These are phyloP conservation scores for Macaria notata DNA, from an alignment of 2,888 invertebrate genomes.

Conservation along the genomic window DNA sequence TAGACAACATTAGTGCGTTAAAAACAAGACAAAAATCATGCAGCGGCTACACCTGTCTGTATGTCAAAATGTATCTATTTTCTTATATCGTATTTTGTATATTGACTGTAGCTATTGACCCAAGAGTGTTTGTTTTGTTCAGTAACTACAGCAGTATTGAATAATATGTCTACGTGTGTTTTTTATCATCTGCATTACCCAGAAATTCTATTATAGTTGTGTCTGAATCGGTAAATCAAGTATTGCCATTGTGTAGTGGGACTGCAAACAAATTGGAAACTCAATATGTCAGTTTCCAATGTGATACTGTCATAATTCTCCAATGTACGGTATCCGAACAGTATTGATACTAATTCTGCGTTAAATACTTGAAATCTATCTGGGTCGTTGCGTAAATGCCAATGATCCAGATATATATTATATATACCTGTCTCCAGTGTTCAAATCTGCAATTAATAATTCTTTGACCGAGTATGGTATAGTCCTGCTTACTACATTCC, in stretches of 20 bases:
- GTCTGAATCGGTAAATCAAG: neutral
- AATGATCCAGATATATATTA: constrained; percentile 9
- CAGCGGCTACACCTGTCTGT: too few relatives aligned
- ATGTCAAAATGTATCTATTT: too few relatives aligned
- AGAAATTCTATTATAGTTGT: constrained; percentile 2
- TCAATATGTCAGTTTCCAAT: constrained; percentile 1
- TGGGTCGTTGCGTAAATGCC: neutral
- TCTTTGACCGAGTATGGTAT: neutral
- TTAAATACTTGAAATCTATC: constrained; percentile 1
- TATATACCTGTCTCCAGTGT: constrained; percentile 4
- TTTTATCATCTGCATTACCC: neutral
- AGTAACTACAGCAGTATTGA: constrained; percentile 3
- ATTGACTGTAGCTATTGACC: neutral
- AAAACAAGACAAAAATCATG: too few relatives aligned
- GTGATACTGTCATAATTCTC: neutral
- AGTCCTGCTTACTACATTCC: neutral
- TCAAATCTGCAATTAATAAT: constrained; percentile 4
- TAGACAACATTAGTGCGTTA: too few relatives aligned
- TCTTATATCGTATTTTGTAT: neutral
- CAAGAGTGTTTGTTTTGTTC: neutral
- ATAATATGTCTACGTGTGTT: neutral
- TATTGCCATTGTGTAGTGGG: constrained; percentile 2
- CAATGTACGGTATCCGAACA: neutral
- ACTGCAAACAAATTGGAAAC: constrained; percentile 1
- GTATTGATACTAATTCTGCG: constrained; percentile 1